These are phyloP conservation scores for Lordiphosa andalusiaca DNA, from an alignment of 2,888 invertebrate species.

Conservation along the genomic window DNA sequence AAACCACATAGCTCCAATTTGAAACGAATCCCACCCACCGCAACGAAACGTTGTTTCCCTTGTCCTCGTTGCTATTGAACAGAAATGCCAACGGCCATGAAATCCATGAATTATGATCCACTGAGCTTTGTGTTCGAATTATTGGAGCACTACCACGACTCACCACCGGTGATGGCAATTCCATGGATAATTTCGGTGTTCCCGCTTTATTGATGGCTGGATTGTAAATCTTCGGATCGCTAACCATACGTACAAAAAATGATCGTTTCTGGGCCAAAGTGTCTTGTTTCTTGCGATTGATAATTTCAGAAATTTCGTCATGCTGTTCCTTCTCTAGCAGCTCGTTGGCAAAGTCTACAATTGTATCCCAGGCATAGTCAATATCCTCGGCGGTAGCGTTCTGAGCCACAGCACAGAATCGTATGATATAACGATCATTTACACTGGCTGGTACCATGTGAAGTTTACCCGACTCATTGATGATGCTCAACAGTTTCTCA, in stretches of 20 bases:
- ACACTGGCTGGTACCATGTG: constrained; percentile 98
- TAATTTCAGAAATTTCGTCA: constrained; percentile 88
- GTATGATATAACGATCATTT: constrained; percentile 93
- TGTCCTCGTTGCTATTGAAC: constrained; percentile 85
- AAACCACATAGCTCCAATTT: too few relatives aligned
- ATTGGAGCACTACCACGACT: constrained; percentile 74
- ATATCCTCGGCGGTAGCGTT: constrained; percentile 92
- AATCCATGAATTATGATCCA: constrained; percentile 89
- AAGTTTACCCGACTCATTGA: constrained; percentile 96
- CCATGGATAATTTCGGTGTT: constrained; percentile 81
- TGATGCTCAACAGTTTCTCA: constrained; percentile 93
- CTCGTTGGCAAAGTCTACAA: constrained; percentile 89
- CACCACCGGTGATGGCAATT: constrained; percentile 77
- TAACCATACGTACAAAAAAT: constrained; percentile 98
- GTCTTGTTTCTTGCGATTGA: constrained; percentile 88
- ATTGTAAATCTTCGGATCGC: constrained; percentile 97
- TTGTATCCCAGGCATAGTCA: constrained; percentile 91
- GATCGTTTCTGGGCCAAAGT: constrained; percentile 94
- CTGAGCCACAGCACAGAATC: constrained; percentile 96
- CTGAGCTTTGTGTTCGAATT: constrained; percentile 78
- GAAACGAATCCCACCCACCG: constrained; percentile 82
- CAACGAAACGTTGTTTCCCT: constrained; percentile 86
- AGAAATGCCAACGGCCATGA: constrained; percentile 95
- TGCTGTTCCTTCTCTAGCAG: constrained; percentile 85
- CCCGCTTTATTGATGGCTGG: constrained; percentile 91